These are phyloP conservation scores for Bradypodion pumilum DNA, from an alignment of 2,797 vertebrate genomes.

Conservation along the genomic window DNA sequence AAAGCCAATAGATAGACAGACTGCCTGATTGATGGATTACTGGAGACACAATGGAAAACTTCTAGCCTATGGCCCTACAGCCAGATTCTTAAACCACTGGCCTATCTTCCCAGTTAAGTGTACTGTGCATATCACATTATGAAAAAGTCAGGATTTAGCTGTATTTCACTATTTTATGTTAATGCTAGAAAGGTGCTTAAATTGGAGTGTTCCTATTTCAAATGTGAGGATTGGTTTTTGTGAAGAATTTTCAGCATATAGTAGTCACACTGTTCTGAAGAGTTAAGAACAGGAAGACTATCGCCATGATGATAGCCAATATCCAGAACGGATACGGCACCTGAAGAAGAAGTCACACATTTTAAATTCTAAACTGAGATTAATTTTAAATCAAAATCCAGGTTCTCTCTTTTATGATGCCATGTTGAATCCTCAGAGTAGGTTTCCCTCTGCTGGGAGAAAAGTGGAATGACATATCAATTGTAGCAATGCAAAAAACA, in stretches of 20 bases:
- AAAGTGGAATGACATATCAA: neutral
- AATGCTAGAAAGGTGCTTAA: neutral
- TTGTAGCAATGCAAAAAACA: neutral
- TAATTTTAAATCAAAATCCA: neutral
- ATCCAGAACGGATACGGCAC: too few species aligned
- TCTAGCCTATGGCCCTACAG: too few species aligned
- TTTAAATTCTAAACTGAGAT: neutral
- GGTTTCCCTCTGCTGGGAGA: slow-evolving; percentile 26
- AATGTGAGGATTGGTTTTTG: neutral
- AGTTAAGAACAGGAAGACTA: too few species aligned
- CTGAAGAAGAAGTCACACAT: neutral
- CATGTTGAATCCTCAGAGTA: slow-evolving; percentile 36
- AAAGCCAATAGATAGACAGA: too few species aligned
- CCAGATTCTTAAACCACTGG: too few species aligned
- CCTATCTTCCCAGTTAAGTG: too few species aligned
- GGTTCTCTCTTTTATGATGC: slow-evolving; percentile 4
- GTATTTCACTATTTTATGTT: neutral
- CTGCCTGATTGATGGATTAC: too few species aligned
- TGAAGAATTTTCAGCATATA: neutral
- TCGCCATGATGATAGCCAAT: too few species aligned
- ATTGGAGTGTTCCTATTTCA: neutral
- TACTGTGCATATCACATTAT: neutral
- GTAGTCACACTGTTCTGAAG: too few species aligned
- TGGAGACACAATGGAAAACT: too few species aligned
- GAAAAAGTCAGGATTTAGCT: neutral